Base-by-base conservation (phyloP, 1,140 invertebrate genomes). In the Magallana ariakensis region DNA sequence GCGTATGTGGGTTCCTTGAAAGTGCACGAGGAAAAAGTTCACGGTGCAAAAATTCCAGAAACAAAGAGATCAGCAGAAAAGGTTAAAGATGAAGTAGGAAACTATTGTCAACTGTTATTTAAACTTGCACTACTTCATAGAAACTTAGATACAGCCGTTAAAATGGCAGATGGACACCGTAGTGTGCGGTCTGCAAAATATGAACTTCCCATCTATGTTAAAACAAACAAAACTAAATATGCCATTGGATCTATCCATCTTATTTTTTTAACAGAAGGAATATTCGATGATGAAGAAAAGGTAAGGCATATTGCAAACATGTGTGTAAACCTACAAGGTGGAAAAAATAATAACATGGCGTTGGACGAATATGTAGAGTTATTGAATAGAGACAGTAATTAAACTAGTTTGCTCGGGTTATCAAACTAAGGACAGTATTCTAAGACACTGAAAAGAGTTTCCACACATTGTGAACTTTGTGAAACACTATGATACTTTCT, bases 191-290 rank as follows among this genome's bases (percentile, higher is more conserved):
- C 83, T 22, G 87, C 87, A 15, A 87, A 84, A 53, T 84, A 80
- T 57, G 83, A 87, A 56, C 13, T 60, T 6, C 87, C 86, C 15
- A 58, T 83, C 7, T 87, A 87, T 22, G 33, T 83, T 70, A 87
- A 83, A 66, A 83, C 81, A 70, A 87, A 87, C 70, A 87, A 87
- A 80, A 84, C 56, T 11, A 87, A 87, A 55, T 87, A 87, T 57
- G 0, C 19, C n/a, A n/a, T n/a, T n/a, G n/a, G n/a, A n/a, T n/a
- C n/a, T n/a, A n/a, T n/a, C n/a, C n/a, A 1, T 57, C 57, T 56
- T 53, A 62, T 4, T 19, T 53, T 83, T 26, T 9, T 57, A 26
- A 62, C 16, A 22, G 19, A 66, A 19, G 83, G 62, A 6, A 58
- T 19, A 5, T 55, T 84, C 16, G 16, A 33, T 16, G 11, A 0